These are phyloP conservation scores for Rhea americana DNA, from an alignment of 2,113 vertebrate species.

Conservation along the genomic window DNA sequence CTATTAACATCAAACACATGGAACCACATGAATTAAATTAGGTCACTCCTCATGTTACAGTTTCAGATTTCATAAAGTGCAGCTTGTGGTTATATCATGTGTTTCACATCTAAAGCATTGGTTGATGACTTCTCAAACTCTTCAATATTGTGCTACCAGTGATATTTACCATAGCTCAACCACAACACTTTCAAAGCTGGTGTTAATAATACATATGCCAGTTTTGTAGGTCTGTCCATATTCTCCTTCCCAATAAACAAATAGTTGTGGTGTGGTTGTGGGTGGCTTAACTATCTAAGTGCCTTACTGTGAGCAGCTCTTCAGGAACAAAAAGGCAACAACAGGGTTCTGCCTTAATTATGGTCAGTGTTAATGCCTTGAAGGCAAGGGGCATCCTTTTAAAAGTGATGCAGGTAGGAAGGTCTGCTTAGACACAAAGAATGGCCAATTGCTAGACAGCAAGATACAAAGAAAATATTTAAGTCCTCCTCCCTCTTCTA, in stretches of 20 bases:
- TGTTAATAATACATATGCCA: conserved; percentile 63
- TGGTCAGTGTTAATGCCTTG: not conserved
- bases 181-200: conserved; percentile 63
- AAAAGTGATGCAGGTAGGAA: not conserved
- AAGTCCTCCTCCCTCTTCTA: not conserved
- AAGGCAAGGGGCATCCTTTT: conserved; percentile 5
- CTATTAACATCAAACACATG: conserved; percentile 78
- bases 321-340: conserved; percentile 30
- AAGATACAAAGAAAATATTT: not conserved
- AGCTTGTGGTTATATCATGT: conserved; percentile 75
- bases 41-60: conserved; percentile 82
- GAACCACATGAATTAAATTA: conserved; percentile 87
- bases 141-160: conserved; percentile 52
- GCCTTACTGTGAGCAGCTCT: conserved; percentile 29
- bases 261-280: conserved; percentile 69
- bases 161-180: conserved; percentile 62
- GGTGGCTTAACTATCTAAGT: conserved; percentile 61
- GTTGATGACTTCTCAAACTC: conserved; percentile 73
- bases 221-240: conserved; percentile 51
- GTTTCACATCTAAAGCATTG: conserved; percentile 69
- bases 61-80: conserved; percentile 86
- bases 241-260: conserved; percentile 74
- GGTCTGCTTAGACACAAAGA: not conserved
- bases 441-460: not conserved
- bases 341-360: conserved; percentile 15